These are phyloP conservation scores for Ascidia mentula DNA, from an alignment of 23 tunicate species.

Conservation along the genomic window DNA sequence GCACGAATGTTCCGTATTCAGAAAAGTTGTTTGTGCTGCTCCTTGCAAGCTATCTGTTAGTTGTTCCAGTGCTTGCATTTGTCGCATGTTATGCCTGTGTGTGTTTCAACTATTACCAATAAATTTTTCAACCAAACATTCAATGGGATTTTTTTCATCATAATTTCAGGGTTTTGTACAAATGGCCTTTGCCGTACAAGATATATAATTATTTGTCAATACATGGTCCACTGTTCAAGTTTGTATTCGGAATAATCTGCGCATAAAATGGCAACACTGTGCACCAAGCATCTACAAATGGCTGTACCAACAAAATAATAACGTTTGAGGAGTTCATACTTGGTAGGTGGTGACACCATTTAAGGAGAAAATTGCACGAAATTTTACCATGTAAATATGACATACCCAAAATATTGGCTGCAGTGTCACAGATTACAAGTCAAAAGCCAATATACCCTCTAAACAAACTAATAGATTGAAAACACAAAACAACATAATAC, in stretches of 20 bases:
- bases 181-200: too few species aligned
- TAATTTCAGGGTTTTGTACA: too few species aligned
- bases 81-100: background rate
- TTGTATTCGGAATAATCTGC: background rate
- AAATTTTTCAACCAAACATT: too few species aligned
- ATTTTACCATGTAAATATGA: too few species aligned
- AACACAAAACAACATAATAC: too few species aligned
- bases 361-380: background rate
- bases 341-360: background rate
- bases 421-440: too few species aligned
- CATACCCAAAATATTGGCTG: too few species aligned
- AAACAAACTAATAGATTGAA: too few species aligned
- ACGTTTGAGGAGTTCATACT: background rate
- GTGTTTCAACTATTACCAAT: background rate
- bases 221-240: background rate
- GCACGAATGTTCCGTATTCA: background rate
- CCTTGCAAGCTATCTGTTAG: background rate
- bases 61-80: too few species aligned
- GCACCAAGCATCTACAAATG: constrained; percentile 9
- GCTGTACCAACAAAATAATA: background rate
- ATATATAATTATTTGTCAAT: too few species aligned
- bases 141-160: too few species aligned
- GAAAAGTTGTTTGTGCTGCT: background rate
- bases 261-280: background rate
- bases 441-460: too few species aligned